These are phyloP conservation scores for Apotomis turbidana DNA, from an alignment of 2,888 invertebrate species.

Conservation along the genomic window DNA sequence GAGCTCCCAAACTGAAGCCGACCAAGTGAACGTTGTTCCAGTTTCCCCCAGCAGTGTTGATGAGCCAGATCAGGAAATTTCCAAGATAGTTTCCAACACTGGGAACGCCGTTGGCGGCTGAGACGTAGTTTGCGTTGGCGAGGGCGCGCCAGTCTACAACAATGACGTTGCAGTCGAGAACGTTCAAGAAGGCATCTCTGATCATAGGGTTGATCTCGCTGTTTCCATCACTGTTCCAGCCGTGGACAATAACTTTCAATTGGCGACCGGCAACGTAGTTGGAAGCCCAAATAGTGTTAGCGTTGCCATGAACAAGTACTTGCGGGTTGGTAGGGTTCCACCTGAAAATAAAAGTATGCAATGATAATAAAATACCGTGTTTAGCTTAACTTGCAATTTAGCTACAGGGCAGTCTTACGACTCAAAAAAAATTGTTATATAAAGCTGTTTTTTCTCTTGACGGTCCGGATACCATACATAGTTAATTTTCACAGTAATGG, in stretches of 20 bases:
- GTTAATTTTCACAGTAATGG: too few relatives aligned
- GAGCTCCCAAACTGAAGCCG: slow-evolving; percentile 75
- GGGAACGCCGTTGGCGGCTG: slow-evolving; percentile 58
- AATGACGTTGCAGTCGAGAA: slow-evolving; percentile 64
- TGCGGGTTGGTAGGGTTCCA: slow-evolving; percentile 59
- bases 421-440: too few relatives aligned
- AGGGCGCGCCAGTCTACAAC: slow-evolving; percentile 65
- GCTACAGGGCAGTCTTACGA: not conserved
- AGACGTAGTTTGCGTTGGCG: slow-evolving; percentile 55
- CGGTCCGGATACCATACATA: too few relatives aligned
- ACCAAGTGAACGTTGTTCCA: slow-evolving; percentile 70
- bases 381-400: not conserved
- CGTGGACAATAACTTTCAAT: slow-evolving; percentile 65
- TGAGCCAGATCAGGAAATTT: slow-evolving; percentile 65
- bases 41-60: slow-evolving; percentile 62
- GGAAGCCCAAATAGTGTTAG: slow-evolving; percentile 58
- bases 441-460: too few relatives aligned
- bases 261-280: slow-evolving; percentile 56
- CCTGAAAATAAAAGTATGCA: slow-evolving; percentile 47
- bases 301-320: slow-evolving; percentile 60
- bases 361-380: not conserved
- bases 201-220: slow-evolving; percentile 56
- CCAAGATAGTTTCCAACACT: slow-evolving; percentile 62
- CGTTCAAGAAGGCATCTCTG: slow-evolving; percentile 60
- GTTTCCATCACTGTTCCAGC: slow-evolving; percentile 66